phyloP scores from a whole-genome alignment of 2,797 vertebrate genomes.

The Graptemys geographica region DNA sequence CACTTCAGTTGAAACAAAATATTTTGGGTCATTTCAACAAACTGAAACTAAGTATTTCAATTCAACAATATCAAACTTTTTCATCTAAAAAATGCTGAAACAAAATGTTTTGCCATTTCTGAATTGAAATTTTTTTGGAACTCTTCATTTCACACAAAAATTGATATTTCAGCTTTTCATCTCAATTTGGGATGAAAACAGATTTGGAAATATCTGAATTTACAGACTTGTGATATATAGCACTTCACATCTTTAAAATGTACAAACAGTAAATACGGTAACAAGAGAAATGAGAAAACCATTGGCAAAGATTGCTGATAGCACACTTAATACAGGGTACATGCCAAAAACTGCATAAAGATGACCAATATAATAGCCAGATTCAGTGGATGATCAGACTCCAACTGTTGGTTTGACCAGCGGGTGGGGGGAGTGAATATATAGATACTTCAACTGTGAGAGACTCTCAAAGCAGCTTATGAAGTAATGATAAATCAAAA shows the following conservation, averaged over 20 bases:
- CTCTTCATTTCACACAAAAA: neutral
- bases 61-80: neutral
- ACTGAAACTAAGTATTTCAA: neutral
- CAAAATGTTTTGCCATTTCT: neutral
- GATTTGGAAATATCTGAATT: neutral
- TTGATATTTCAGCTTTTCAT: neutral
- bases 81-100: neutral
- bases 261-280: neutral
- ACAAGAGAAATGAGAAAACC: neutral
- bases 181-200: neutral
- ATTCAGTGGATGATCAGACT: neutral
- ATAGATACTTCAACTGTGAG: neutral
- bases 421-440: neutral
- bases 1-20: neutral
- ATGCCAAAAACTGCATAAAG: neutral
- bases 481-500: neutral
- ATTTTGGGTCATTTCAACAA: fast-evolving
- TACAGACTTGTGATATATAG: neutral
- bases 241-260: neutral
- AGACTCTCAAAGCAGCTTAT: slow-evolving; percentile 10
- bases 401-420: neutral
- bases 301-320: neutral
- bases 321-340: neutral
- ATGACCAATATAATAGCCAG: fast-evolving
- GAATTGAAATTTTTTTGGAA: neutral